A percentile compares a stretch with the other conserved stretches of the same genome.
phyloP scores from a whole-genome alignment of 2,113 vertebrate genomes.

The Poeciliopsis occidentalis region DNA sequence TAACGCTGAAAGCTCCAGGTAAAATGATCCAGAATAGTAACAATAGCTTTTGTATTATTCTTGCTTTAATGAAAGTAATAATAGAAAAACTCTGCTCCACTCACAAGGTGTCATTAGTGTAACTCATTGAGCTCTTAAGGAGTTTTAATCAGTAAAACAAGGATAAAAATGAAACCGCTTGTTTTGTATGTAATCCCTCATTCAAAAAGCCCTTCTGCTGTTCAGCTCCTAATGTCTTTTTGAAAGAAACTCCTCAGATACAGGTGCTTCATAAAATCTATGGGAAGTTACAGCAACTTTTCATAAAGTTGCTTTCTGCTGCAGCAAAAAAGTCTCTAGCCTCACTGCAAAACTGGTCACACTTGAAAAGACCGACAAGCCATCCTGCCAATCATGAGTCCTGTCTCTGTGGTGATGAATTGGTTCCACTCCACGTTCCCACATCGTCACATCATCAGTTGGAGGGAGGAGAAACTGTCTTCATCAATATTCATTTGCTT shows the following conservation, averaged over 20 bases:
- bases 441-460: slow-evolving; percentile 50
- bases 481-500: slow-evolving; percentile 68
- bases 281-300: background rate
- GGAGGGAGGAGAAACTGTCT: slow-evolving; percentile 48
- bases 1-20: slow-evolving; percentile 16
- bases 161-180: slow-evolving; percentile 43
- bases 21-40: background rate
- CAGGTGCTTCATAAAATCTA: slow-evolving; percentile 5
- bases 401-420: slow-evolving; percentile 48
- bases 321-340: background rate
- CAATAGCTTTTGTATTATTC: background rate
- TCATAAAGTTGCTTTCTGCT: slow-evolving; percentile 6
- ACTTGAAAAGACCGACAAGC: slow-evolving; percentile 10
- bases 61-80: background rate
- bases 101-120: slow-evolving; percentile 21
- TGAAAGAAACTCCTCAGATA: slow-evolving; percentile 7
- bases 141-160: slow-evolving; percentile 54
- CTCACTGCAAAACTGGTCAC: background rate
- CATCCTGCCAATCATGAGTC: slow-evolving; percentile 49
- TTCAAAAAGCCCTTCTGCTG: slow-evolving; percentile 19
- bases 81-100: slow-evolving; percentile 44
- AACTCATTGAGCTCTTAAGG: slow-evolving; percentile 39
- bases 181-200: slow-evolving; percentile 54
- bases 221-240: slow-evolving; percentile 21
- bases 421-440: slow-evolving; percentile 51